Evolutionary conservation across 2,888 invertebrate species (phyloP).

Genomic region (Gastracanthus pulcherrimus): DNA sequence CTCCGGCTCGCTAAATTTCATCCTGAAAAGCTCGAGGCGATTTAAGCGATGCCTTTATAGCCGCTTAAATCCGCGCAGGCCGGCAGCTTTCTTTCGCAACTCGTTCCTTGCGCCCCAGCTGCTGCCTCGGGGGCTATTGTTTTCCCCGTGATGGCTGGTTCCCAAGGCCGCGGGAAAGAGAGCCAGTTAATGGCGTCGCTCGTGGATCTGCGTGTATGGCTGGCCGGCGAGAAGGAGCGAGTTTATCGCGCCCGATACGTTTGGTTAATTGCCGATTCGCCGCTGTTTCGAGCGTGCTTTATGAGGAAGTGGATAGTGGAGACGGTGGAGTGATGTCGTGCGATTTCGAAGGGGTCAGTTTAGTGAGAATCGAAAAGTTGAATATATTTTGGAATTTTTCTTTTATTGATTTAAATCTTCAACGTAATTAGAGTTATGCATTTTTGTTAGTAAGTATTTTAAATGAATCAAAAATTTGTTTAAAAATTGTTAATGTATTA

Average conservation of each 20-base stretch:
- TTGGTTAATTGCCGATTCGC: conserved; percentile 14
- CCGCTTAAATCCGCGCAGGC: conserved; percentile 58
- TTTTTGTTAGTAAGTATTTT: no score
- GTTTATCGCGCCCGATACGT: not conserved
- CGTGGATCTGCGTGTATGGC: not conserved
- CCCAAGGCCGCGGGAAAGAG: conserved; percentile 8
- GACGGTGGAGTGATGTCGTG: no score
- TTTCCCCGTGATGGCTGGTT: not conserved
- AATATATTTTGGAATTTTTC: no score
- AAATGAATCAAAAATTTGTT: no score
- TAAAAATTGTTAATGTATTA: no score
- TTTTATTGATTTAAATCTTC: no score
- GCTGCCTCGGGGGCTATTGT: conserved; percentile 20
- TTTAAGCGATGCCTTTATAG: conserved; percentile 61
- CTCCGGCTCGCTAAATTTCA: conserved; percentile 60
- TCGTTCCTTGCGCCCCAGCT: not conserved
- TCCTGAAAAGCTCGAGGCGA: conserved; percentile 59
- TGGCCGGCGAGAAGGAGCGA: not conserved
- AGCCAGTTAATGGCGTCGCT: conserved; percentile 19
- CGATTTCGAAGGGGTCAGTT: no score
- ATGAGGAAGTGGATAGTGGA: not conserved
- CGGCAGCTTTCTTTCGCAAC: not conserved
- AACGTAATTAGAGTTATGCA: no score
- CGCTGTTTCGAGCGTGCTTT: not conserved
- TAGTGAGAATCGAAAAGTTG: no score